Evolutionary conservation across 2,797 vertebrate genomes (phyloP), one percentile per base, ranked within the genome.

Genomic region (Okamejei kenojei): DNA sequence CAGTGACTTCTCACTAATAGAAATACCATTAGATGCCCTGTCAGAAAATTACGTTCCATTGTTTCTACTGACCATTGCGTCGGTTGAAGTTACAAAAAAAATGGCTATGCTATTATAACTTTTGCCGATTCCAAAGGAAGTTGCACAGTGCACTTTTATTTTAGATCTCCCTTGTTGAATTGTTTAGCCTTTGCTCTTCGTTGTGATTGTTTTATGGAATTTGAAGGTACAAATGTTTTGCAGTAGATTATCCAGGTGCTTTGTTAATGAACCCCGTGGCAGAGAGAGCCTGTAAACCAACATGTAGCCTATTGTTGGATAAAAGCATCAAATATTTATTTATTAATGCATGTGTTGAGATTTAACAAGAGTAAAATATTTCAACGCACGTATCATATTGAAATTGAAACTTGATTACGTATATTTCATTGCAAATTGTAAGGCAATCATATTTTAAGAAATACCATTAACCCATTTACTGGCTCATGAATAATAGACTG

Each of bases 341-440:
- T 80, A 80, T 17, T 80, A 35, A 78, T 15, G 17, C 9, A 32
- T 21, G 32, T 38, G 6, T 32, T 80, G 32, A 80, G 35, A 78
- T 78, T 78, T 32, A 32, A 78, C 29, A 10, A 35, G 77, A 32
- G n/a, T 78, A 78, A 78, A 78, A 54, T 58, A 23, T 58, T 82
- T 26, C 19, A 9, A 21, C 54, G 10, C 17, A n/a, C 61, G 54
- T 61, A 1, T 61, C 11, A 29, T 54, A 84, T 54, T 21, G 0
- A 23, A 84, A 21, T 61, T 63, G 10, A 13, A 63, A 86, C 54
- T 86, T 29, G 29, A 61, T 23, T 29, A 2, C 21, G 7, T 17
- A 86, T 58, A 86, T 58, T 82, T 82, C 45, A 61, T 86, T 86
- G 19, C 78, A 54, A 86, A 13, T 86, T 86, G 82, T n/a, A 61